These are phyloP conservation scores for Nomia melanderi DNA, from an alignment of 1,140 invertebrate species.

Conservation along the genomic window DNA sequence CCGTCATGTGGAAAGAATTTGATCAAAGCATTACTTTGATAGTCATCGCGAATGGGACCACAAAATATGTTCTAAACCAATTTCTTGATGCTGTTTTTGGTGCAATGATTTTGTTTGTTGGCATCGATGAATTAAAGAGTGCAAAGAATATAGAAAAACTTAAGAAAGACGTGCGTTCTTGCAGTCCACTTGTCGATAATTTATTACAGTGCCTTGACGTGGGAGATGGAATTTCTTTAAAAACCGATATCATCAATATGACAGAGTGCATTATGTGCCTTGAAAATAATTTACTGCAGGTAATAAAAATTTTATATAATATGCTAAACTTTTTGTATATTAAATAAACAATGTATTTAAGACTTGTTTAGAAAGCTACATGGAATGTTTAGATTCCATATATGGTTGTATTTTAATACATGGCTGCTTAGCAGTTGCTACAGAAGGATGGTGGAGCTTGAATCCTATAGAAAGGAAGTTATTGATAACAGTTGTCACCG, in stretches of 20 bases:
- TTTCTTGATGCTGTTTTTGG: constrained; percentile 88
- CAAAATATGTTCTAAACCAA: constrained; percentile 83
- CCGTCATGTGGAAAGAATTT: constrained; percentile 89
- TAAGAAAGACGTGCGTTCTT: constrained; percentile 89
- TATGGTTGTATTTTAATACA: constrained; percentile 90
- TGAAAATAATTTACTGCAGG: constrained; percentile 88
- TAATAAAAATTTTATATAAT: constrained; percentile 68
- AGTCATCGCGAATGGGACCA: constrained; percentile 84
- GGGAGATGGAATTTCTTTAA: constrained; percentile 82
- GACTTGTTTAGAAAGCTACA: constrained; percentile 88
- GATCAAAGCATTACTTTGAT: constrained; percentile 85
- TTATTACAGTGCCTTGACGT: constrained; percentile 87
- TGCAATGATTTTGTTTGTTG: constrained; percentile 88
- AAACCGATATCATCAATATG: constrained; percentile 84
- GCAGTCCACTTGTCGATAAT: constrained; percentile 87
- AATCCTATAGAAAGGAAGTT: constrained; percentile 88
- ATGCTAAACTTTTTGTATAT: constrained; percentile 8
- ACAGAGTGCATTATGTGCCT: constrained; percentile 85
- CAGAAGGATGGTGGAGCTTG: constrained; percentile 89
- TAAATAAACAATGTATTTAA: constrained; percentile 76
- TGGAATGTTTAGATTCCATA: constrained; percentile 87
- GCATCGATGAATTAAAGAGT: constrained; percentile 88
- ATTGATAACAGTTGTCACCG: constrained; percentile 84
- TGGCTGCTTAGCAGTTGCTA: constrained; percentile 88
- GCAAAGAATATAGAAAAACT: constrained; percentile 89